Conservation (phyloP, 53 echinoderm and acorn worm species). For the Actinopyga echinites region DNA sequence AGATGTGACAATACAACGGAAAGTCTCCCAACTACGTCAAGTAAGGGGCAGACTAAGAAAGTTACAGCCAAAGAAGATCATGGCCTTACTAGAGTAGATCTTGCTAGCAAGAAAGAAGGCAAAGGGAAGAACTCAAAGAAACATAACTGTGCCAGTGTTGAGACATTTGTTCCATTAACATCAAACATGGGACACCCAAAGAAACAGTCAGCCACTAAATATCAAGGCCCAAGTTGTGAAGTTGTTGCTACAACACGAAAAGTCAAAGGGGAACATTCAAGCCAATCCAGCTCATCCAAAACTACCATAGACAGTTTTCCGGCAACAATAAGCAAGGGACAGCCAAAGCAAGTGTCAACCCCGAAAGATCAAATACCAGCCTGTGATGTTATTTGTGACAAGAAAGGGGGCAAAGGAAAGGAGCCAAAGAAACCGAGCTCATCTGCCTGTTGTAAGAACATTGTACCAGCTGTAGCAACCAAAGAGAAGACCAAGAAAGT, state of each 20-base stretch:
- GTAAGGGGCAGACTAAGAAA: neutral
- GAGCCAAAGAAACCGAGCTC: neutral
- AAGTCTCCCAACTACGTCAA: neutral
- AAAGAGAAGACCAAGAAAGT: neutral
- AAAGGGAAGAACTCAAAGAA: neutral
- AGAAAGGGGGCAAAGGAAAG: neutral
- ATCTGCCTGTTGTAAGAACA: neutral
- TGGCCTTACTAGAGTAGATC: neutral
- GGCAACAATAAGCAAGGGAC: neutral
- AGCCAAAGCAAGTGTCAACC: neutral
- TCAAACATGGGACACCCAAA: too few species aligned
- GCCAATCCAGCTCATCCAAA: too few species aligned
- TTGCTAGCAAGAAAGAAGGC: neutral
- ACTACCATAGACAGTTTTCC: too few species aligned
- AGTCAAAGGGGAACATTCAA: too few species aligned
- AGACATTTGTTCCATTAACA: too few species aligned
- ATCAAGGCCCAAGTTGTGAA: too few species aligned
- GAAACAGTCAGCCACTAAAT: too few species aligned
- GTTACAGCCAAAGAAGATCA: neutral
- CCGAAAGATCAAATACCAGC: neutral
- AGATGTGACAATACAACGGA: neutral
- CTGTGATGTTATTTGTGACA: neutral
- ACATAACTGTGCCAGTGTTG: too few species aligned
- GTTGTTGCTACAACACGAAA: too few species aligned
- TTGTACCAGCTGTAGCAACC: neutral